A percentile compares a stretch with the other conserved stretches of the same genome.
Evolutionary conservation across 37 sponge, comb jelly and placozoan species (phyloP).

Genomic region (Trichoplax adhaerens): DNA sequence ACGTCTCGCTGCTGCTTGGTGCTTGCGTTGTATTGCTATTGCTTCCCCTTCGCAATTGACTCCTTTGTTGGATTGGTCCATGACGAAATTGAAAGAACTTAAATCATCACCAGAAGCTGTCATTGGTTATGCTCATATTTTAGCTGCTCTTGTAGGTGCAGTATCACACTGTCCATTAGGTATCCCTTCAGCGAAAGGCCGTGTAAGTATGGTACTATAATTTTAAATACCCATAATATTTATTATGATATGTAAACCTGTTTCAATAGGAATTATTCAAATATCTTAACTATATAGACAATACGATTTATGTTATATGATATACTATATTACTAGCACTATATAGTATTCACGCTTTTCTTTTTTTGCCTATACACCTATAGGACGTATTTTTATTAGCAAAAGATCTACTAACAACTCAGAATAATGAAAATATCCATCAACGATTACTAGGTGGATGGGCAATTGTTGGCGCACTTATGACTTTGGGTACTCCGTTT

Average conservation of each 20-base stretch:
- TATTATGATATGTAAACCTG: too few species aligned
- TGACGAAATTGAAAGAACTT: constrained; percentile 14
- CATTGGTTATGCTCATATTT: constrained; percentile 51
- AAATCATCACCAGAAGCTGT: constrained; percentile 30
- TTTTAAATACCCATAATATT: too few species aligned
- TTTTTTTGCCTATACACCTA: too few species aligned
- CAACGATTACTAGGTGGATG: constrained; percentile 55
- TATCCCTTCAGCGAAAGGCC: constrained; percentile 52
- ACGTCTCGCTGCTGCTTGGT: constrained; percentile 71
- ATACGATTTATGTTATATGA: too few species aligned
- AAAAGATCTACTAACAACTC: constrained; percentile 30
- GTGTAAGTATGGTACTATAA: constrained; percentile 13
- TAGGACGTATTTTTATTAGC: constrained; percentile 37
- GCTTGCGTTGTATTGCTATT: constrained; percentile 53
- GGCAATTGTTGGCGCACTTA: constrained; percentile 72
- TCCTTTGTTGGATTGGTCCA: constrained; percentile 40
- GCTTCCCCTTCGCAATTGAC: constrained; percentile 83
- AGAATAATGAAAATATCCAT: constrained; percentile 26
- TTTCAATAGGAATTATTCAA: too few species aligned
- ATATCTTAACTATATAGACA: too few species aligned
- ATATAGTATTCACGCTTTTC: too few species aligned
- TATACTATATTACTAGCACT: too few species aligned
- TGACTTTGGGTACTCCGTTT: constrained; percentile 63
- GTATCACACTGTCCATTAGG: constrained; percentile 68
- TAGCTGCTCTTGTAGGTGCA: constrained; percentile 72